A percentile compares a stretch with the other conserved stretches of the same genome.
Evolutionary conservation across 2,888 invertebrate species (phyloP).

Genomic region (Gastracanthus pulcherrimus): DNA sequence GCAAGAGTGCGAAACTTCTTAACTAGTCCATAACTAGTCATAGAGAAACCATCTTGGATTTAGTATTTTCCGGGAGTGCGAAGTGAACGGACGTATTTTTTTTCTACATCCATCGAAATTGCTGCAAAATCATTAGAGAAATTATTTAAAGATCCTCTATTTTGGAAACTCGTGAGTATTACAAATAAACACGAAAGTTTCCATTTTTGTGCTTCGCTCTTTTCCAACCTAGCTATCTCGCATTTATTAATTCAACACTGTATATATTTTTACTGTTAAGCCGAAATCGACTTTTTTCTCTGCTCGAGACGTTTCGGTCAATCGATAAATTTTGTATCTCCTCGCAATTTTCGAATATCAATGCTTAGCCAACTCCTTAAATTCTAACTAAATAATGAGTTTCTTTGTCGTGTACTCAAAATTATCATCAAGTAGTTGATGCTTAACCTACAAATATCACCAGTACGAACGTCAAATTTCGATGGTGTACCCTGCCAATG

Average conservation of each 20-base stretch:
- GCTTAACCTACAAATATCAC: not conserved
- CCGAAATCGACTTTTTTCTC: constrained; percentile 26
- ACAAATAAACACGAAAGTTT: not conserved
- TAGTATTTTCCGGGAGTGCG: constrained; percentile 61
- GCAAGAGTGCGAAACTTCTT: constrained; percentile 19
- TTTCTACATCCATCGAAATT: not conserved
- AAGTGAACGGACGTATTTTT: constrained; percentile 53
- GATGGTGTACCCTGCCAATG: not conserved
- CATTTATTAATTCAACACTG: not conserved
- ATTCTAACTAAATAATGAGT: too few relatives aligned
- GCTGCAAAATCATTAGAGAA: constrained; percentile 24
- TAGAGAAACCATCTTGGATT: constrained; percentile 58
- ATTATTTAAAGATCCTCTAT: constrained; percentile 13
- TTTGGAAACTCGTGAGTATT: constrained; percentile 37
- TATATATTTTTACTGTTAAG: not conserved
- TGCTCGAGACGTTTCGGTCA: not conserved
- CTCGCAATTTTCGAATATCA: too few relatives aligned
- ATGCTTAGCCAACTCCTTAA: not conserved
- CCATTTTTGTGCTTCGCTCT: too few relatives aligned
- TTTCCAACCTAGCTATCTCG: not conserved
- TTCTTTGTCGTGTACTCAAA: not conserved
- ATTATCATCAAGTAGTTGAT: not conserved
- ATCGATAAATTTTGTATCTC: constrained; percentile 27
- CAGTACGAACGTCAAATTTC: too few relatives aligned
- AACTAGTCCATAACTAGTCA: constrained; percentile 10